phyloP scores from a whole-genome alignment of 2,797 vertebrate genomes.

The Lutjanus argentimaculatus region DNA sequence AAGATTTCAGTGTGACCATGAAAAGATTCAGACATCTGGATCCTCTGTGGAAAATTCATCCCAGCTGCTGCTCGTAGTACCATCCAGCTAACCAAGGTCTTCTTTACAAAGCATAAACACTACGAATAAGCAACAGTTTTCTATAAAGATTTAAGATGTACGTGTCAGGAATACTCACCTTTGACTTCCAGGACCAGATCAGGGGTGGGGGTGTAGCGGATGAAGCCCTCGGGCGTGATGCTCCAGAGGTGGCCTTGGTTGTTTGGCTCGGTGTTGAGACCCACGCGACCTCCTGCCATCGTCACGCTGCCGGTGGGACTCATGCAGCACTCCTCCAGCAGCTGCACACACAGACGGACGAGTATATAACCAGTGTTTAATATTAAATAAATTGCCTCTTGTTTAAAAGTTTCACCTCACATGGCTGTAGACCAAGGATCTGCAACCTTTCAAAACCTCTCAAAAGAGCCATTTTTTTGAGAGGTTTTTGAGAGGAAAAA shows the following conservation, averaged over 20 bases:
- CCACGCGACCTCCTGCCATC: conserved; percentile 90
- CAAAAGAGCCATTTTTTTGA: too few species aligned
- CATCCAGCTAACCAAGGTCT: too few species aligned
- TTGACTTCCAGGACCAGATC: conserved; percentile 94
- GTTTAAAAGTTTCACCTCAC: not conserved
- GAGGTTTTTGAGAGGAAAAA: too few species aligned
- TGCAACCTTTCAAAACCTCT: too few species aligned
- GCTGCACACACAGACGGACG: conserved; percentile 74
- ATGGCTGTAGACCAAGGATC: too few species aligned
- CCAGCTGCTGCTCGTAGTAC: not conserved
- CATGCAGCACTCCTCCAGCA: conserved; percentile 93
- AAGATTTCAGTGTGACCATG: not conserved
- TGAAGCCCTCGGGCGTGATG: conserved; percentile 90
- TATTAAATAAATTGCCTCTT: not conserved
- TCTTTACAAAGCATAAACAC: not conserved
- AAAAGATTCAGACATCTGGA: not conserved
- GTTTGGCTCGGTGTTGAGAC: conserved; percentile 85
- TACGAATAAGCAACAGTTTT: not conserved
- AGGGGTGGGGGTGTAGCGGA: conserved; percentile 85
- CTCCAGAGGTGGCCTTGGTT: conserved; percentile 89
- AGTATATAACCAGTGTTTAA: not conserved
- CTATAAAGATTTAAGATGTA: not conserved
- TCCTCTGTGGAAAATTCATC: not conserved
- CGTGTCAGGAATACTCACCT: conserved; percentile 86
- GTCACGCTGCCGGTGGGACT: conserved; percentile 88